A percentile compares a stretch with the other conserved stretches of the same genome.
These are phyloP conservation scores for Mantis religiosa DNA, from an alignment of 2,888 invertebrate genomes.

Conservation along the genomic window DNA sequence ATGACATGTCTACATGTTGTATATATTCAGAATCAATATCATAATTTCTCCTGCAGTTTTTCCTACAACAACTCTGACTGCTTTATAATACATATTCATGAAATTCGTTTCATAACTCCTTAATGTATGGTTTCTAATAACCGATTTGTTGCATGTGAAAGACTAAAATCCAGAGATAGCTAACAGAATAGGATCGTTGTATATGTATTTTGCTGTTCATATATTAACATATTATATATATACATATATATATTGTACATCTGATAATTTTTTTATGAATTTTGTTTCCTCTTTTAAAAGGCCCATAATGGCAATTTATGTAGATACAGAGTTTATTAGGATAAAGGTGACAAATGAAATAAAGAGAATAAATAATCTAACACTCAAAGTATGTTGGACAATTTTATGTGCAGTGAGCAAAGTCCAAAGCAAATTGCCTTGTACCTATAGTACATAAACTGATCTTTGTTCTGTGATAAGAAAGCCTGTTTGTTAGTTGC, in stretches of 20 bases:
- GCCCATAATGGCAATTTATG: not conserved
- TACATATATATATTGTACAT: slow-evolving; percentile 5
- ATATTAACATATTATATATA: slow-evolving; percentile 5
- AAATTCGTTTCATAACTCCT: not conserved
- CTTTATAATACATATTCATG: not conserved
- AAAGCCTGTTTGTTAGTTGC: slow-evolving; percentile 17
- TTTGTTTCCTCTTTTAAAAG: not conserved
- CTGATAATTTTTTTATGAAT: not conserved
- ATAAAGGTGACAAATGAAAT: not conserved
- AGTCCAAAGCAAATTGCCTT: slow-evolving; percentile 24
- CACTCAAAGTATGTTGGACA: not conserved
- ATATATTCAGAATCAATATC: not conserved
- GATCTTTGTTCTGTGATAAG: slow-evolving; percentile 27
- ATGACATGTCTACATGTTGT: not conserved
- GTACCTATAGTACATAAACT: slow-evolving; percentile 25
- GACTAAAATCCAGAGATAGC: not conserved
- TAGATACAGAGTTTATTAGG: not conserved
- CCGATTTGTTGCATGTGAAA: not conserved
- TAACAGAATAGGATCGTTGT: slow-evolving; percentile 3
- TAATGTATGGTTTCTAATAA: slow-evolving; percentile 4
- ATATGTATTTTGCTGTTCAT: slow-evolving; percentile 2
- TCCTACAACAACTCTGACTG: not conserved
- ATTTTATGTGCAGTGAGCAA: slow-evolving; percentile 12
- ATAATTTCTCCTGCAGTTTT: not conserved
- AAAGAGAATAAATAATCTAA: not conserved